Evolutionary conservation across 2,888 invertebrate genomes (phyloP), one percentile per base, ranked within the genome.

Genomic region (Drosophila pseudotakahashii): DNA sequence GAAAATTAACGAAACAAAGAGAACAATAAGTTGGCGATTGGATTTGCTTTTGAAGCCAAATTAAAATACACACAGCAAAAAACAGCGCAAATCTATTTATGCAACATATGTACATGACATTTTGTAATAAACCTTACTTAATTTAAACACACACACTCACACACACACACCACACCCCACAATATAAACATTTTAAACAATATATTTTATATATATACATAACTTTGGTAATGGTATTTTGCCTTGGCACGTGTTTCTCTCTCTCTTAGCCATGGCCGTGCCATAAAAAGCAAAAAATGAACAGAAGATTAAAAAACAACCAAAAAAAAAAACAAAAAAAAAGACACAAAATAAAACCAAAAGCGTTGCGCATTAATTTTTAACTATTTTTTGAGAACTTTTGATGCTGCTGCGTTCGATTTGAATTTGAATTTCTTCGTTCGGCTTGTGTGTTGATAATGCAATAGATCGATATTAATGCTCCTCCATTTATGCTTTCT

Each of bases 191-290:
- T 60, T 69, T 64, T 63, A 63, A 61, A 44, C 47, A 68, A 71
- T 34, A 66, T 42, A 51, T 19, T 30, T 37, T 67, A 67, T 52
- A 64, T 58, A 55, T 36, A 45, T 19, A 57, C 47, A 73, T 39
- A 54, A 48, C 55, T 77, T 87, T 87, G 76, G 81, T 89, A 84
- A 89, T 89, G 84, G 85, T 84, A 75, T 81, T 76, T 79, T 84
- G 89, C 85, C 89, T 85, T 85, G 89, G 84, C 89, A 85, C 84
- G 89, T 85, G 82, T 85, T 77, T 73, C 72, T 72, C 62, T 70
- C 69, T 62, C 64, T 72, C 52, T 73, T 78, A 78, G 78, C 87
- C 72, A 62, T 83, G 76, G 78, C 73, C 62, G 75, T 72, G 80
- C 76, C 84, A 76, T 53, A 61, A 64, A 60, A 71, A 72, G 59